These are phyloP conservation scores for Mionectes olivaceus DNA, from an alignment of 2,797 vertebrate species.

Conservation along the genomic window DNA sequence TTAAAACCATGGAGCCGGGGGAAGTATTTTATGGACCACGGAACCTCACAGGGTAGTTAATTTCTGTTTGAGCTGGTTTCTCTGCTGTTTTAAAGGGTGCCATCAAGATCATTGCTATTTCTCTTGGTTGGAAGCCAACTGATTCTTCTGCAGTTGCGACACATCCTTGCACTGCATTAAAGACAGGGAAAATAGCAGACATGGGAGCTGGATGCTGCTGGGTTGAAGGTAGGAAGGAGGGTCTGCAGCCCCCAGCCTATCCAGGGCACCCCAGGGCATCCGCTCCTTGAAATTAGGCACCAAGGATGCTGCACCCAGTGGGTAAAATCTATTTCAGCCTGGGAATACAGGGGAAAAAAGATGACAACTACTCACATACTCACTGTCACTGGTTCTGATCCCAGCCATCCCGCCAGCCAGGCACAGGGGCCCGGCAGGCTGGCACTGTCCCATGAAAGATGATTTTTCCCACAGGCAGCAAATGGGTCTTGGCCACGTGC, in stretches of 20 bases:
- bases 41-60: constrained; percentile 55
- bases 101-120: constrained; percentile 47
- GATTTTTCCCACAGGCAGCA: background rate
- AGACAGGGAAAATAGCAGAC: background rate
- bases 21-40: constrained; percentile 50
- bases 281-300: background rate
- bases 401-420: background rate
- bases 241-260: accelerated
- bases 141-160: constrained; percentile 36
- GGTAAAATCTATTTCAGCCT: background rate
- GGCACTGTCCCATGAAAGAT: accelerated
- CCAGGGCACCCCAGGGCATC: background rate
- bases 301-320: too few species aligned
- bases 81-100: constrained; percentile 61
- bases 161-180: background rate
- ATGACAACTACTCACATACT: accelerated
- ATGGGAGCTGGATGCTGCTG: background rate
- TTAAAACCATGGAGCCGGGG: constrained; percentile 54
- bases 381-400: accelerated
- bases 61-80: constrained; percentile 59
- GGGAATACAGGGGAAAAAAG: background rate
- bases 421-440: accelerated
- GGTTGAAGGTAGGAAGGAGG: background rate
- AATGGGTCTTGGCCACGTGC: background rate
- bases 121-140: constrained; percentile 47